Base-by-base conservation (phyloP, 2,888 invertebrate species). In the Drosophila colorata region DNA sequence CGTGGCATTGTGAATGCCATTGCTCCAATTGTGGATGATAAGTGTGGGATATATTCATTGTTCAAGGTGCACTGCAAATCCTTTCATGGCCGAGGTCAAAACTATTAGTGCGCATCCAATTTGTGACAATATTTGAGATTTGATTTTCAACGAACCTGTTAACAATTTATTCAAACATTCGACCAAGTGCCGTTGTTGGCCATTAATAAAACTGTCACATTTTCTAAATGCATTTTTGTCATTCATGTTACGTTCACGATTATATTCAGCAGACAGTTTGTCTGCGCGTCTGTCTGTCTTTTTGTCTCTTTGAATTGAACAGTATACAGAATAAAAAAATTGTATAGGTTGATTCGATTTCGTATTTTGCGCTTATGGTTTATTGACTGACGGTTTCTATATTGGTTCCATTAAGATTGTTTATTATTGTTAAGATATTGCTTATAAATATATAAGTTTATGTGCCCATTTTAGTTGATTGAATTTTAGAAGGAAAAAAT, bases 61-160 rank as follows among this genome's bases (percentile, higher is more conserved):
- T 57, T 59, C 75, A 78, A 79, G 82, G 69, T 53, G 16, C 47
- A 33, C 61, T 65, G 64, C 41, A 74, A 88, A 89, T 87, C 88
- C 89, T 85, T 89, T 88, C 88, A 88, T 79, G 88, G 89, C 82
- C 86, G 90, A 88, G 88, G 90, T 80, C 86, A 78, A 47, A 78
- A 75, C 78, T 87, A 88, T 90, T 87, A 87, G 85, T 81, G 90
- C 87, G 71, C 80, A 53, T 68, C 89, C 83, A 89, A 89, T 87
- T 85, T 89, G 75, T 71, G 74, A 68, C 71, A 72, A 84, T 59
- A 70, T 65, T 69, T 4, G 49, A 44, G 63, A 44, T 57, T 69
- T 56, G 47, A 56, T 40, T 65, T 52, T 46, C 60, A 38, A 43
- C 65, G 67, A 87, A 86, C 89, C 86, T 86, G 86, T 86, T 86